These are phyloP conservation scores for Trypoxylon attenuatum DNA, from an alignment of 2,888 invertebrate genomes.

Conservation along the genomic window DNA sequence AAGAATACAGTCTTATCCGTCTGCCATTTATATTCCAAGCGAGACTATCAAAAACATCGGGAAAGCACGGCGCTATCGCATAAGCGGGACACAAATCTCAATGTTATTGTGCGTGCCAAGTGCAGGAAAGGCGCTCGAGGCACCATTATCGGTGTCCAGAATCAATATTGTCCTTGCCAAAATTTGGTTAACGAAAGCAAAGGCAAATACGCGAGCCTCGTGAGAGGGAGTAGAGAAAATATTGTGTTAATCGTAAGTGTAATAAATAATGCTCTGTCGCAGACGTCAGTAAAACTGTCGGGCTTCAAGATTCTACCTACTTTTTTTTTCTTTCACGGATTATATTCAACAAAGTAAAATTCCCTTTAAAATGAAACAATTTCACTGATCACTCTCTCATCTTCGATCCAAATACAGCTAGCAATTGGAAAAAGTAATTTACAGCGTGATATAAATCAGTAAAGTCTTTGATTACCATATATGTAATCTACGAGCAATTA, in stretches of 20 bases:
- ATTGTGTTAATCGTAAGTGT: background rate
- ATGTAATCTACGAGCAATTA: too few species aligned
- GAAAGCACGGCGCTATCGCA: background rate
- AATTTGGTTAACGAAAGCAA: background rate
- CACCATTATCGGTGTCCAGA: background rate
- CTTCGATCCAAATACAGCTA: too few species aligned
- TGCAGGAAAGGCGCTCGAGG: background rate
- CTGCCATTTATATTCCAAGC: too few species aligned
- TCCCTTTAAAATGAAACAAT: too few species aligned
- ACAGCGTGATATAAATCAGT: too few species aligned
- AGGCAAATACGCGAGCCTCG: background rate
- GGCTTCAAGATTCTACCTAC: background rate
- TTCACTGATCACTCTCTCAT: too few species aligned
- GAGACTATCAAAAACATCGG: too few species aligned
- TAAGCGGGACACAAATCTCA: background rate
- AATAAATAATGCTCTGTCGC: background rate
- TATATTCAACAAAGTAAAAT: too few species aligned
- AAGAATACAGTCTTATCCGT: too few species aligned
- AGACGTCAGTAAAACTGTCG: background rate
- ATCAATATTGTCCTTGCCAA: background rate
- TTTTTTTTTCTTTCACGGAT: too few species aligned
- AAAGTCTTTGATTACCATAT: too few species aligned
- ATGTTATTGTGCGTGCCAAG: background rate
- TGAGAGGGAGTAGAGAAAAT: background rate
- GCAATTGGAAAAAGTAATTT: too few species aligned